Conservation (phyloP, 2,113 vertebrate species). For the Ictidomys tridecemlineatus region DNA sequence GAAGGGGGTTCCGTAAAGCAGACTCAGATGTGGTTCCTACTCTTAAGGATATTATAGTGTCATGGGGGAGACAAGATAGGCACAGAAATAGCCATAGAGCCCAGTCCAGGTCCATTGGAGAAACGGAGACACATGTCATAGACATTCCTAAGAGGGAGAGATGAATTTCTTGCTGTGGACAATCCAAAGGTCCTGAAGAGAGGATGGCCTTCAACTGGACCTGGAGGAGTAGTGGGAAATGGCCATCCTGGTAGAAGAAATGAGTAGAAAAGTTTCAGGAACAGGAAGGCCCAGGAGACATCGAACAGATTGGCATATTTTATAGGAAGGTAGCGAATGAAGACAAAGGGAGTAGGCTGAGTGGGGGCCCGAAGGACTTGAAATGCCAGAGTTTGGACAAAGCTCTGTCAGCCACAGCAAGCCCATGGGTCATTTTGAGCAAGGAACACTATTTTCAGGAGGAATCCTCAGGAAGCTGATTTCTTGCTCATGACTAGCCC, state of each 20-base stretch:
- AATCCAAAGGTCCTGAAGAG: neutral
- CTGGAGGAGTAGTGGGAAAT: neutral
- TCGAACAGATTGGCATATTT: neutral
- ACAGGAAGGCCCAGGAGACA: neutral
- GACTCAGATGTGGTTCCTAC: neutral
- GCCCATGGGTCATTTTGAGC: neutral
- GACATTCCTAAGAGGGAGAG: neutral
- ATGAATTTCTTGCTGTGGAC: neutral
- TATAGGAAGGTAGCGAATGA: neutral
- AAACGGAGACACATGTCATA: neutral
- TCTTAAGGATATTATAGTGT: neutral
- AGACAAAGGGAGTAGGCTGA: neutral
- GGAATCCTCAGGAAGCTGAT: neutral
- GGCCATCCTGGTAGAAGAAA: neutral
- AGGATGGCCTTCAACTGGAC: neutral
- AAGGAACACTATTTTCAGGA: conserved; percentile 11
- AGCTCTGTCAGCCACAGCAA: neutral
- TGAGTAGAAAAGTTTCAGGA: neutral
- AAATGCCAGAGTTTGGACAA: neutral
- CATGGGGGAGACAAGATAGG: neutral
- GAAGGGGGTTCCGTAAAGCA: neutral
- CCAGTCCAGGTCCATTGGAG: neutral
- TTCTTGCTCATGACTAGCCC: neutral
- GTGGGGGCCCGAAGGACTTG: neutral
- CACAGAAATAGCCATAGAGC: neutral